These are phyloP conservation scores for Metridium senile DNA, from an alignment of 92 coral and sea anemone species.

Conservation along the genomic window DNA sequence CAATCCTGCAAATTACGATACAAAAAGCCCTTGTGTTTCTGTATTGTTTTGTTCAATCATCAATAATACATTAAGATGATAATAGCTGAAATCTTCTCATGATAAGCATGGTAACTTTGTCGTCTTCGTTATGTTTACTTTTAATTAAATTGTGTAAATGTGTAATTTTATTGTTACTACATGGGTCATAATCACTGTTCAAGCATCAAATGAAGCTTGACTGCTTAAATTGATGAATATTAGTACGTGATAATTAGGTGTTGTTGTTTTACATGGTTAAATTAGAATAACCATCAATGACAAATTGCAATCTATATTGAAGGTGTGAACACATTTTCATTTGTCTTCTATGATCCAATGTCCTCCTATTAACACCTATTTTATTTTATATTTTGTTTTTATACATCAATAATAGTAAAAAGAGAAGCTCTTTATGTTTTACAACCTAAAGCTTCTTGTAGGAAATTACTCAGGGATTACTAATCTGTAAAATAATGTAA, in stretches of 20 bases:
- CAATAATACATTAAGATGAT: slow-evolving; percentile 6
- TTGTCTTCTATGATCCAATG: neutral
- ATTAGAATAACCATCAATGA: neutral
- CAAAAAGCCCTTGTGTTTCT: neutral
- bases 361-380: slow-evolving; percentile 2
- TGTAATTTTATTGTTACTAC: neutral
- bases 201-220: neutral
- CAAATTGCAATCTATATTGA: neutral
- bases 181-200: neutral
- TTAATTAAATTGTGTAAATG: neutral
- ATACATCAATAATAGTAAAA: neutral
- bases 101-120: neutral
- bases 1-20: neutral
- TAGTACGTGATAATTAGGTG: neutral
- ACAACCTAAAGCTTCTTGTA: neutral
- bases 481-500: neutral
- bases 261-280: neutral
- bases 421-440: neutral
- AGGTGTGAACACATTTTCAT: slow-evolving; percentile 3
- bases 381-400: neutral
- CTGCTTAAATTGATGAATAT: too few species aligned
- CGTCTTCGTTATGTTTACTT: neutral
- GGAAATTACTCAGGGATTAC: neutral
- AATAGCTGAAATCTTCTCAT: neutral
- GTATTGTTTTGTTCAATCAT: neutral